Conservation (phyloP, 2,113 vertebrate species). For the Podarcis cretensis region DNA sequence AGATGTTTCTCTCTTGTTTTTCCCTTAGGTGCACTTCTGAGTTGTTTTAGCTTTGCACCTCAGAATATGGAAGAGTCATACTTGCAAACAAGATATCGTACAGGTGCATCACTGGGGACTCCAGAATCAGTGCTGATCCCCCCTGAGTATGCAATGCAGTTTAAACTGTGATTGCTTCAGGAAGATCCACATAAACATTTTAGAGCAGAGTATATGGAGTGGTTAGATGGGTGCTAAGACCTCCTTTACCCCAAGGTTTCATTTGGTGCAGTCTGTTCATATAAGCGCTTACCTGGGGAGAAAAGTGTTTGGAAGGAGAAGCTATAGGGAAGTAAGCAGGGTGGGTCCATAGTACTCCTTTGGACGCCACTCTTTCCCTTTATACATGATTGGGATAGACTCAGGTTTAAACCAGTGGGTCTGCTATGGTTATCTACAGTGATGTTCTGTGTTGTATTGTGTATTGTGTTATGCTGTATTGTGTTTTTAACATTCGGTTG, state of each 20-base stretch:
- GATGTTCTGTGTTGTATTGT: background rate
- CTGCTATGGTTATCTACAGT: background rate
- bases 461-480: too few species aligned
- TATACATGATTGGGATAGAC: background rate
- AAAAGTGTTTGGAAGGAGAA: background rate
- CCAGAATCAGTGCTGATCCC: background rate
- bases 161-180: background rate
- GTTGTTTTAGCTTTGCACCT: background rate
- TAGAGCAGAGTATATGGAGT: background rate
- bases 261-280: background rate
- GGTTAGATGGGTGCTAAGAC: background rate
- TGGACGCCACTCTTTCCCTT: too few species aligned
- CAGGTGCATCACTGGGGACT: background rate
- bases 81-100: background rate
- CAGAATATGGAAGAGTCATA: background rate
- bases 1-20: background rate
- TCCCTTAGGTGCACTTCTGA: background rate
- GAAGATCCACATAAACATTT: background rate
- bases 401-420: background rate
- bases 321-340: background rate
- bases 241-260: background rate
- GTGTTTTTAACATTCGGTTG: too few species aligned
- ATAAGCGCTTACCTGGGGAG: too few species aligned
- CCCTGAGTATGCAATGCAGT: background rate
- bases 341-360: background rate